Conservation (phyloP, 2,113 vertebrate species). For the Cyprinodon brontotheroides region DNA sequence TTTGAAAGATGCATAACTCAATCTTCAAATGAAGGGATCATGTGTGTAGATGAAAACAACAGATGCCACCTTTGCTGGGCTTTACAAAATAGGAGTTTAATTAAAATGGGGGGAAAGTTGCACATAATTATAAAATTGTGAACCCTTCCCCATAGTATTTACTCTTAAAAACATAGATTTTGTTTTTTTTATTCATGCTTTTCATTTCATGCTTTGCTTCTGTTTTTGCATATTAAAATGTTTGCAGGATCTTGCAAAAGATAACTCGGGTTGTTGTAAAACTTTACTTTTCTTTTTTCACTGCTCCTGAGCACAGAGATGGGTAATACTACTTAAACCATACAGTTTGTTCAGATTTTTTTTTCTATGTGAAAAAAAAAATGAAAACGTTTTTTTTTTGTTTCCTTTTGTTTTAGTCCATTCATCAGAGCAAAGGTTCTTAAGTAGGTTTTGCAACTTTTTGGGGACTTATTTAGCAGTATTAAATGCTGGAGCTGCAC, state of each 20-base stretch:
- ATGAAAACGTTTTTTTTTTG: background rate
- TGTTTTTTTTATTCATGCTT: too few relatives aligned
- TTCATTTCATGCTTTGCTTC: background rate
- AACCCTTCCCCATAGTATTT: background rate
- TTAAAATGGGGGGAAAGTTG: background rate
- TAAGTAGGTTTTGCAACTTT: slow-evolving; percentile 3
- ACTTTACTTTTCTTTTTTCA: background rate
- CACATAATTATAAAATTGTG: background rate
- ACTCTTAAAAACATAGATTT: too few relatives aligned
- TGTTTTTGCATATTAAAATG: background rate
- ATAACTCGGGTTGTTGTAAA: background rate
- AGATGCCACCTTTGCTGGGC: background rate
- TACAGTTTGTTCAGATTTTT: background rate
- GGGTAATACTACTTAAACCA: background rate
- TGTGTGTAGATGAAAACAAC: background rate
- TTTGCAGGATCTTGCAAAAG: background rate
- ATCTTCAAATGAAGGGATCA: too few relatives aligned
- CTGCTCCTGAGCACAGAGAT: background rate
- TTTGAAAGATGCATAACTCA: too few relatives aligned
- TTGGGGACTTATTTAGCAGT: background rate
- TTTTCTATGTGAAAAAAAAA: background rate
- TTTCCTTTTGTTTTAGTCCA: background rate
- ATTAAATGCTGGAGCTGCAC: slow-evolving; percentile 30
- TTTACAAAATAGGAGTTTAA: background rate
- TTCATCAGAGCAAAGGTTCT: background rate